Conservation (phyloP, 2,888 invertebrate species). For the Lysandra coridon region DNA sequence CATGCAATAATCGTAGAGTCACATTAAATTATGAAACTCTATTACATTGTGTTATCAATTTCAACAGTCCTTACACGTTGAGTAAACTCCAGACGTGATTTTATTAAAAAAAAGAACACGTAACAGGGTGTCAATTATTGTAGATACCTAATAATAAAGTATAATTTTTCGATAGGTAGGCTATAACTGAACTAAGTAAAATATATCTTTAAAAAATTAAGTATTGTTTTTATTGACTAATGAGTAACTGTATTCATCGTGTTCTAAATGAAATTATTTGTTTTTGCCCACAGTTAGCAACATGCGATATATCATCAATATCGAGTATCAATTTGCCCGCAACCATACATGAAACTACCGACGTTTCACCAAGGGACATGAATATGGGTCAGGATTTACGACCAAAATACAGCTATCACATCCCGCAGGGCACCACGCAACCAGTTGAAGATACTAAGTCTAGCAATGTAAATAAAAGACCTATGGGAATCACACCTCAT, state of each 20-base stretch:
- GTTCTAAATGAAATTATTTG: not conserved
- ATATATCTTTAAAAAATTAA: too few relatives aligned
- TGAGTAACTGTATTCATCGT: too few relatives aligned
- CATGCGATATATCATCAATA: not conserved
- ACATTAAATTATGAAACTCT: not conserved
- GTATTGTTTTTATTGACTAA: too few relatives aligned
- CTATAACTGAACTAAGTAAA: too few relatives aligned
- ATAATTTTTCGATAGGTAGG: too few relatives aligned
- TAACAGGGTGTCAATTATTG: too few relatives aligned
- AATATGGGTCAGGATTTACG: not conserved
- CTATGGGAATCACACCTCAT: not conserved
- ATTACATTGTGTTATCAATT: not conserved
- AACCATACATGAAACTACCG: not conserved
- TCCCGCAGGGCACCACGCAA: not conserved
- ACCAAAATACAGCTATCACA: not conserved
- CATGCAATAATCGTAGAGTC: not conserved
- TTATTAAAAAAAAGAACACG: not conserved
- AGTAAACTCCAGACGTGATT: not conserved
- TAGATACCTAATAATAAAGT: too few relatives aligned
- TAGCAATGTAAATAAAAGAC: not conserved
- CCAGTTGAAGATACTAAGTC: not conserved
- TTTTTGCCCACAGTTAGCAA: not conserved
- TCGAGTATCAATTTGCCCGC: not conserved
- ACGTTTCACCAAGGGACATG: not conserved
- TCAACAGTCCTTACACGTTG: not conserved